Evolutionary conservation across 2,888 invertebrate species (phyloP).

Genomic region (Spilosoma lubricipeda): DNA sequence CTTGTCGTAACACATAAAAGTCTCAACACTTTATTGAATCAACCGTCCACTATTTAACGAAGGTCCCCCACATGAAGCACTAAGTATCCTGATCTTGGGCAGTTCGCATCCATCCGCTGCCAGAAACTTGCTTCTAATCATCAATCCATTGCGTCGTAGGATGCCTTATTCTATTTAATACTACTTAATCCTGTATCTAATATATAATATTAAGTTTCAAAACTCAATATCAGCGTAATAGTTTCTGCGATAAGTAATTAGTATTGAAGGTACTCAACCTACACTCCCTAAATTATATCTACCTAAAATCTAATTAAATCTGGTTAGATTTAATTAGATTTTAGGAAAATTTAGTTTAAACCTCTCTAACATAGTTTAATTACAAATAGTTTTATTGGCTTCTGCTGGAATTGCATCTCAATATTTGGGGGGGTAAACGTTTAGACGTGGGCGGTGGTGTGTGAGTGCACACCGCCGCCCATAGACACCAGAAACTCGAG

Average conservation of each 20-base stretch:
- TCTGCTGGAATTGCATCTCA: neutral
- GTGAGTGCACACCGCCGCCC: neutral
- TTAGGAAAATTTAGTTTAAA: neutral
- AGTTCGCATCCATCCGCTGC: too few relatives aligned
- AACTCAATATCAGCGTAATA: neutral
- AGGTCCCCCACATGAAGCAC: too few relatives aligned
- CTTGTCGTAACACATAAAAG: too few relatives aligned
- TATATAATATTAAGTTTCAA: neutral
- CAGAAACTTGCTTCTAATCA: too few relatives aligned
- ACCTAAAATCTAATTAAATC: slow-evolving; percentile 1
- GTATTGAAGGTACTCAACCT: neutral
- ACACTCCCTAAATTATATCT: neutral
- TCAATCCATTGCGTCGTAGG: too few relatives aligned
- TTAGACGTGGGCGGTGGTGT: too few relatives aligned
- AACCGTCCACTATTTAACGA: too few relatives aligned
- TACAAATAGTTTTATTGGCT: neutral
- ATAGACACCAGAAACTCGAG: neutral
- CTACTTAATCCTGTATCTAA: neutral
- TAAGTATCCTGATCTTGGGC: too few relatives aligned
- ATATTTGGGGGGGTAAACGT: too few relatives aligned
- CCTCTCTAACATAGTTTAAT: neutral
- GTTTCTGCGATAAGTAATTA: neutral
- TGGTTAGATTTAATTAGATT: too few relatives aligned
- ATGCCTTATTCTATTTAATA: too few relatives aligned
- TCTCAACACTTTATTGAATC: too few relatives aligned